Base-by-base conservation (phyloP, 2,113 vertebrate genomes). In the Myiopsitta monachus region DNA sequence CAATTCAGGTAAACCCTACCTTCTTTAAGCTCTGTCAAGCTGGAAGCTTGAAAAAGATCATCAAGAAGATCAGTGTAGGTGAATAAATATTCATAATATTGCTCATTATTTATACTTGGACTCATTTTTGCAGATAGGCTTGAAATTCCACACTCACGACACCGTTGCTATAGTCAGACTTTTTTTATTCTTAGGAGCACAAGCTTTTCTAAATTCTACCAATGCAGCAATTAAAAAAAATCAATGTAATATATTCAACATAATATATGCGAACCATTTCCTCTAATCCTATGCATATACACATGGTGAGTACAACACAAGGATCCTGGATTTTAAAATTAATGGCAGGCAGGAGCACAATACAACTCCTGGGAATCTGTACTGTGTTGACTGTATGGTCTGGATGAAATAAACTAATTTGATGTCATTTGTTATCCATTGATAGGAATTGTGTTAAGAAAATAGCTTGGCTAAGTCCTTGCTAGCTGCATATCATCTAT, bases 61-160 rank as follows among this genome's bases (percentile, higher is more conserved):
- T 91, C 77, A 90, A 64, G 70, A 92, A 83, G 80, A 96, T 92
- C 93, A 95, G 83, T 31, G 61, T 44, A 92, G 76, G 77, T 92
- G 83, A 95, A 97, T 95, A 96, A 96, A 93, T 84, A 92, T 91
- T 94, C 83, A 95, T 93, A 96, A 91, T 96, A 96, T 62, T 90
- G 87, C 90, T 94, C 81, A 83, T 90, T 90, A 96, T 87, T 96
- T 95, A 92, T 84, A 94, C 54, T 52, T 61, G 59, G 26, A 75
- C 78, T 95, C 72, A 70, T 92, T 94, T 95, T 67, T 95, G 57
- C 76, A 91, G 88, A 70, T 47, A 90, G 91, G 73, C 11, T 81
- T 83, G 47, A 94, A 73, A 73, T 83, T 72, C 66, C 46, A 51
- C 0, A 4, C 62, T 88, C 27, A 10, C 5, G 43, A 49, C 77